phyloP scores from a whole-genome alignment of 2,888 invertebrate species.

The Rhynchonema sp. region DNA sequence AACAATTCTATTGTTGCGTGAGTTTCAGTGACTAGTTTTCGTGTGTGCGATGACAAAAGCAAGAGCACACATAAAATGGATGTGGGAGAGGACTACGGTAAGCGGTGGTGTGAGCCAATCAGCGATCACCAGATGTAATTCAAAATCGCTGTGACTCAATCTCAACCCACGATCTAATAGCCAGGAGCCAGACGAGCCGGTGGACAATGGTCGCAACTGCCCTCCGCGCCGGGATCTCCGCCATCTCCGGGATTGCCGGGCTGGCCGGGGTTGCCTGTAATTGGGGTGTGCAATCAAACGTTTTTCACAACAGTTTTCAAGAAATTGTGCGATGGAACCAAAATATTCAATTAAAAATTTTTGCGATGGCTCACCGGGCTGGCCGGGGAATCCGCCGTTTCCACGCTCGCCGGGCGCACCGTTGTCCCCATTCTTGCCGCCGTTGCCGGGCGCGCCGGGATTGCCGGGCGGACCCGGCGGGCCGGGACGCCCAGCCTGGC shows the following conservation, averaged over 20 bases:
- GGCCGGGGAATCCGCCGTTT: not conserved
- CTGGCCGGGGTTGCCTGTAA: not conserved
- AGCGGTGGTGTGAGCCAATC: no score
- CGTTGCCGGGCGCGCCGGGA: constrained; percentile 1
- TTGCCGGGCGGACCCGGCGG: constrained; percentile 3
- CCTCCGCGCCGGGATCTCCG: constrained; percentile 12
- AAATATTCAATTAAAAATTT: not conserved
- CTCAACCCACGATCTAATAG: constrained; percentile 13
- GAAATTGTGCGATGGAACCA: no score
- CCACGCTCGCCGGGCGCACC: not conserved
- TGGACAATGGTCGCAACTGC: constrained; percentile 17
- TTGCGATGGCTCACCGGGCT: not conserved
- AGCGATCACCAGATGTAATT: no score
- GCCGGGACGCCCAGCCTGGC: constrained; percentile 12
- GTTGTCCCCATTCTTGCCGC: constrained; percentile 1
- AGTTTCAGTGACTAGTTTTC: no score
- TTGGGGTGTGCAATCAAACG: no score
- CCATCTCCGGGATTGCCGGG: constrained; percentile 9
- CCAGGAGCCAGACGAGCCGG: constrained; percentile 17
- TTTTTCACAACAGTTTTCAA: no score
- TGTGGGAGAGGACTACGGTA: no score
- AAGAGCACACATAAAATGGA: no score
- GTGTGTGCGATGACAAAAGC: no score
- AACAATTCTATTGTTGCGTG: no score
- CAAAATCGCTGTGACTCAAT: no score